Conservation (phyloP, 2,797 vertebrate species). For the Zalophus californianus region DNA sequence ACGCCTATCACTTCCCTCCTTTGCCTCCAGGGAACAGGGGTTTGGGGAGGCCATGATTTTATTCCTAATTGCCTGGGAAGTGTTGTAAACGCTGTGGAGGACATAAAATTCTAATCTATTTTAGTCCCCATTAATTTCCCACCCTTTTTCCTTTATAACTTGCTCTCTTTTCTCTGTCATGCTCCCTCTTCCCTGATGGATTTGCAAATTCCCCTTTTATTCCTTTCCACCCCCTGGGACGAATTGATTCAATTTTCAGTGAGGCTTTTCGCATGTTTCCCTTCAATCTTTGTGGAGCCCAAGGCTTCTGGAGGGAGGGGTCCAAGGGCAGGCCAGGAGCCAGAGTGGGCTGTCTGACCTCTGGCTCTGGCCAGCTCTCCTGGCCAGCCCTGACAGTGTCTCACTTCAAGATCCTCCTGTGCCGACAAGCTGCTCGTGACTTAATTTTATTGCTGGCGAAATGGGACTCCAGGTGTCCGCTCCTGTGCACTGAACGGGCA, state of each 20-base stretch:
- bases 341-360: not conserved
- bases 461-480: not conserved
- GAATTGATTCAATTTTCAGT: constrained; percentile 19
- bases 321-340: not conserved
- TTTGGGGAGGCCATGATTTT: not conserved
- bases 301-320: not conserved
- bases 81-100: constrained; percentile 23
- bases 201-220: constrained; percentile 65
- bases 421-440: not conserved
- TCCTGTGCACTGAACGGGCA: not conserved
- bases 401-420: not conserved
- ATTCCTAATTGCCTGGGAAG: constrained; percentile 64
- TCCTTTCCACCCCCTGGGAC: constrained; percentile 29
- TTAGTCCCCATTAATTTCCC: constrained; percentile 65
- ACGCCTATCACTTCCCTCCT: not conserved
- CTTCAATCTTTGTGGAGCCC: constrained; percentile 5
- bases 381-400: not conserved
- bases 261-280: not conserved
- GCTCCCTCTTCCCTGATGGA: constrained; percentile 54
- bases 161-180: constrained; percentile 57
- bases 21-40: not conserved
- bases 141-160: constrained; percentile 69
- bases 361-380: not conserved
- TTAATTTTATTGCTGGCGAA: not conserved
- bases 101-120: constrained; percentile 72